These are phyloP conservation scores for Nephrotoma appendiculata DNA, from an alignment of 2,888 invertebrate species.

Conservation along the genomic window DNA sequence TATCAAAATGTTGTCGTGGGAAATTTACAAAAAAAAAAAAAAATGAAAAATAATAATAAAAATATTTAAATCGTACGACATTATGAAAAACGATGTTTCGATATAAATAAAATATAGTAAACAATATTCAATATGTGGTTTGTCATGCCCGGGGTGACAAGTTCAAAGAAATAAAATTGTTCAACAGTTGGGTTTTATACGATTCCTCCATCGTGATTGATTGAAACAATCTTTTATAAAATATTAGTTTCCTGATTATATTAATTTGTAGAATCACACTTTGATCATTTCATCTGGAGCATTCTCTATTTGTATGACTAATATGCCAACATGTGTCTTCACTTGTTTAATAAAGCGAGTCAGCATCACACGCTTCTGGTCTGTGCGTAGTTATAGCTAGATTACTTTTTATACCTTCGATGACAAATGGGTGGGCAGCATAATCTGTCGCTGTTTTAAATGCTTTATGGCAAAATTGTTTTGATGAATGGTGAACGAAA, in stretches of 20 bases:
- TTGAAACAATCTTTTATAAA: not conserved
- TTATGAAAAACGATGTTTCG: not conserved
- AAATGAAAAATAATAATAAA: not conserved
- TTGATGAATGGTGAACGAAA: no score
- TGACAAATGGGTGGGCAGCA: no score
- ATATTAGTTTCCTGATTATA: not conserved
- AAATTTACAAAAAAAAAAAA: not conserved
- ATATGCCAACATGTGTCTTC: no score
- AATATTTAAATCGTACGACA: not conserved
- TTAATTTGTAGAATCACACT: not conserved
- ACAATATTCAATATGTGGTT: not conserved
- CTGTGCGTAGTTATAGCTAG: no score
- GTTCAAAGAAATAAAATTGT: not conserved
- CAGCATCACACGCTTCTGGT: no score
- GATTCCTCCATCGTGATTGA: not conserved
- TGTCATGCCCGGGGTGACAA: not conserved
- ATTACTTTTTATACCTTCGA: no score
- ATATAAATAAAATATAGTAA: not conserved
- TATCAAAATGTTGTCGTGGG: not conserved
- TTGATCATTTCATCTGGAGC: no score
- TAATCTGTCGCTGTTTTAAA: no score
- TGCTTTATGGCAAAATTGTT: no score
- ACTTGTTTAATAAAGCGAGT: no score
- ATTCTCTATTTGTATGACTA: no score
- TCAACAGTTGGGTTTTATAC: not conserved